Percentiles rank a stretch among this genome's conserved stretches.
Conservation (phyloP, 2,797 vertebrate genomes). For the Ammospiza maritima region DNA sequence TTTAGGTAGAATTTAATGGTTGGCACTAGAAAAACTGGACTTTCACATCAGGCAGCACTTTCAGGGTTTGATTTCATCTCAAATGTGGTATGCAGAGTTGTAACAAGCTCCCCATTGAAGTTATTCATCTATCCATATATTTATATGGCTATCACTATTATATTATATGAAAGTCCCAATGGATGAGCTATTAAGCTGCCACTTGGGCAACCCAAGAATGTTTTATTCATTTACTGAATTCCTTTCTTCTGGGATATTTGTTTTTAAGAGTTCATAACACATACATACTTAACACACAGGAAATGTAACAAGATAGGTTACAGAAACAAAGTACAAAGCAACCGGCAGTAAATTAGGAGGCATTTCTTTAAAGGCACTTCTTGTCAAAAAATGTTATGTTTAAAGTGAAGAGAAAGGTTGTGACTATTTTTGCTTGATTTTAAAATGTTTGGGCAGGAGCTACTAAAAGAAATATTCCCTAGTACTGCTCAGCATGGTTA, state of each 20-base stretch:
- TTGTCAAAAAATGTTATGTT: conserved; percentile 54
- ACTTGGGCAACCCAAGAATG: conserved; percentile 2
- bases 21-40: neutral
- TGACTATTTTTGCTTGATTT: neutral
- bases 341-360: neutral
- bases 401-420: conserved; percentile 9
- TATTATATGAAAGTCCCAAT: conserved; percentile 22
- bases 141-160: conserved; percentile 3
- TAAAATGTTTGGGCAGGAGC: neutral
- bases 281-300: conserved; percentile 5
- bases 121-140: conserved; percentile 25
- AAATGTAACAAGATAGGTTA: conserved; percentile 35
- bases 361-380: conserved; percentile 16
- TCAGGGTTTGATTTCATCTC: neutral
- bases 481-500: neutral
- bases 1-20: neutral
- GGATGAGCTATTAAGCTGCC: conserved; percentile 16
- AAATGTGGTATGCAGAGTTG: neutral
- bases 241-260: conserved; percentile 41
- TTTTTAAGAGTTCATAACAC: conserved; percentile 38
- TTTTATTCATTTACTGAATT: conserved; percentile 45
- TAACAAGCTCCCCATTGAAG: conserved; percentile 17
- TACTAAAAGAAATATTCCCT: neutral
- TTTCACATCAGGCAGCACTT: conserved; percentile 6
- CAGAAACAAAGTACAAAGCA: conserved; percentile 58